Base-by-base conservation (phyloP, 1,140 invertebrate species). In the Hylaeus volcanicus region DNA sequence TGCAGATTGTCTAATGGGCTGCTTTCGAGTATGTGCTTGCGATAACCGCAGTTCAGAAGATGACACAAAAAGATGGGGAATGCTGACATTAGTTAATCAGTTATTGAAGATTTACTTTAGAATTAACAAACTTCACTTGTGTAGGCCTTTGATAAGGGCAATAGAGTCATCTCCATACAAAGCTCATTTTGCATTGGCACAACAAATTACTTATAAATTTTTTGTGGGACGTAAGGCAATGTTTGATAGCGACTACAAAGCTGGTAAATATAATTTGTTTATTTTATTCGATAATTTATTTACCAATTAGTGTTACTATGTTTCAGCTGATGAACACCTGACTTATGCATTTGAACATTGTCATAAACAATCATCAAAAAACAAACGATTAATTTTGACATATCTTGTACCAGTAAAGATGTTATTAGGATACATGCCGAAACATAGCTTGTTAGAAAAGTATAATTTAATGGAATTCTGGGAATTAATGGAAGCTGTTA, bases 391-490 rank as follows among this genome's bases (percentile, higher is more conserved):
- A 26, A 99, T 99, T 88, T 94, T 99, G 6, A 99, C 98, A 66
- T 99, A 99, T 93, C 94, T 99, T 58, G 96, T 99, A 76, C 99
- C 99, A 41, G 98, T 99, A 0, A 99, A 99, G 94, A 99, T 99
- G 98, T 93, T 99, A 39, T 92, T 99, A 82, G 98, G 99, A 11
- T 97, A 96, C 86, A 97, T 99, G 95, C 98, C 99, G 61, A 96
- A 95, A 66, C 95, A 94, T 84, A 93, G 93, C 60, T 92, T 99
- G 1, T 91, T 99, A 5, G 94, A 97, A 91, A 98, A 98, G 83
- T 99, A 99, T 93, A 96, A 99, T 92, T 93, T 99, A 0, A 90
- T 97, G 86, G 96, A 99, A 91, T 99, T 99, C 93, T 96, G 96
- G 93, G 97, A 98, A 89, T 94, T 99, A 37, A 96, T 97, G 1